These are phyloP conservation scores for Palythoa heliodiscus DNA, from an alignment of 92 coral and sea anemone genomes.

Conservation along the genomic window DNA sequence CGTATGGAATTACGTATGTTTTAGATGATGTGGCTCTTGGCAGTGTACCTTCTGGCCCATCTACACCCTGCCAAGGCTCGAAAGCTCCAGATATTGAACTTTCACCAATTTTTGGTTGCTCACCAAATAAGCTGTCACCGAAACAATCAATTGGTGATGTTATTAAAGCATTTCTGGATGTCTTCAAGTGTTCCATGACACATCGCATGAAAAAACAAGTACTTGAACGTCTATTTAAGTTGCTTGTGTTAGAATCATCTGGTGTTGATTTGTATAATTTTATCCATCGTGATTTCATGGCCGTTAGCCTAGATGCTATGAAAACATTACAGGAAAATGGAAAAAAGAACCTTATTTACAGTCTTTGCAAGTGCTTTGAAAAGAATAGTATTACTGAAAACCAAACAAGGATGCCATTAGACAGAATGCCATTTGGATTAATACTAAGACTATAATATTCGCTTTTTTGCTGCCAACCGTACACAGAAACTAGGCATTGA, in stretches of 20 bases:
- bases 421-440: conserved; percentile 66
- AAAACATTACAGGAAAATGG: conserved; percentile 33
- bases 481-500: conserved; percentile 63
- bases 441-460: conserved; percentile 64
- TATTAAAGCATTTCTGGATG: conserved; percentile 24
- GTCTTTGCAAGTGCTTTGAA: conserved; percentile 46
- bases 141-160: conserved; percentile 43
- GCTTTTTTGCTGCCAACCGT: conserved; percentile 52
- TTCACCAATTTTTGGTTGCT: conserved; percentile 56
- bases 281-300: conserved; percentile 49
- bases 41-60: not conserved
- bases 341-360: conserved; percentile 45
- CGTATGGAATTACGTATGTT: not conserved
- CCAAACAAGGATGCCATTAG: conserved; percentile 46
- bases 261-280: conserved; percentile 46
- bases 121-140: conserved; percentile 31
- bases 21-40: not conserved
- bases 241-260: not conserved
- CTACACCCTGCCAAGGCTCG: not conserved
- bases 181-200: conserved; percentile 46
- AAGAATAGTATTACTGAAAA: not conserved
- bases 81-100: conserved; percentile 18
- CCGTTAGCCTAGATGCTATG: conserved; percentile 48
- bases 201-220: not conserved
- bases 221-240: not conserved